Percentiles rank a stretch among this genome's conserved stretches.
phyloP scores from a whole-genome alignment of 1,140 invertebrate species.

The Apis laboriosa region DNA sequence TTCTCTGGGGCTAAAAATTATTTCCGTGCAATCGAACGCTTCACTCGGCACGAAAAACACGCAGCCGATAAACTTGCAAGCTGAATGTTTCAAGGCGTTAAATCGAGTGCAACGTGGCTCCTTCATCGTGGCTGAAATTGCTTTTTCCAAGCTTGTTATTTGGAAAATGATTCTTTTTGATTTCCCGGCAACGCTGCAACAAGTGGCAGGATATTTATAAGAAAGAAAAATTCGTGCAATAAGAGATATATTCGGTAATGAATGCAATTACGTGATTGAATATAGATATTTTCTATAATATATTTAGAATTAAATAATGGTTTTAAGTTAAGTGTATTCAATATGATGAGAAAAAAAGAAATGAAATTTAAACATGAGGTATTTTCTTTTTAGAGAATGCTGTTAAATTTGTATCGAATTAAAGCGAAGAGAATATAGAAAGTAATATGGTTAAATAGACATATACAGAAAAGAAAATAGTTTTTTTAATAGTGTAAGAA shows the following conservation, averaged over 20 bases:
- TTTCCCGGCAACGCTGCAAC: background rate
- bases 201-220: background rate
- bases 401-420: too few relatives aligned
- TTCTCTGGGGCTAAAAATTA: slow-evolving; percentile 19
- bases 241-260: background rate
- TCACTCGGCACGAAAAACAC: background rate
- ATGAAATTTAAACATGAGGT: too few relatives aligned
- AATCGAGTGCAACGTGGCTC: background rate
- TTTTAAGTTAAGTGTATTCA: too few relatives aligned
- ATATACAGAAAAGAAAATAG: too few relatives aligned
- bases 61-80: background rate
- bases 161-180: background rate
- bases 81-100: slow-evolving; percentile 7
- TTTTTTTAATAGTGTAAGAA: too few relatives aligned
- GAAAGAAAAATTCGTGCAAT: background rate
- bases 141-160: background rate
- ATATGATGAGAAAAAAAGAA: too few relatives aligned
- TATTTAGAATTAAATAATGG: too few relatives aligned
- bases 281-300: too few relatives aligned
- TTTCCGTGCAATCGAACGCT: background rate
- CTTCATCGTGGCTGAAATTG: background rate
- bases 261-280: background rate
- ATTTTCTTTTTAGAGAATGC: too few relatives aligned
- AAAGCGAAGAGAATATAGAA: too few relatives aligned
- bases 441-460: too few relatives aligned